Evolutionary conservation across 2,113 vertebrate genomes (phyloP).

Genomic region (Pelusios castaneus): DNA sequence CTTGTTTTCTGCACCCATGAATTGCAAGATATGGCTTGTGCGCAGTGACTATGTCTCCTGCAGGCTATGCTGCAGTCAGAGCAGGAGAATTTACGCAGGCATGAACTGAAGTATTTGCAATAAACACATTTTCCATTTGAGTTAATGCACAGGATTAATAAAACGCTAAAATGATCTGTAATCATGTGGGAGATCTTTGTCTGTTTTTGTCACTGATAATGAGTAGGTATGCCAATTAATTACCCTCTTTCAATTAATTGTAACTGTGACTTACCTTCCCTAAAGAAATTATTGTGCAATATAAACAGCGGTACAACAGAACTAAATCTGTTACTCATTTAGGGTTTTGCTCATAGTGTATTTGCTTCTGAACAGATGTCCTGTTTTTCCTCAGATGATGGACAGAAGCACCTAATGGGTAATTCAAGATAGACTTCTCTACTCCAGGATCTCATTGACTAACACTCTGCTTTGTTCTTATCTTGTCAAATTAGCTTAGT

Average conservation of each 20-base stretch:
- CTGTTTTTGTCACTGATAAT: constrained; percentile 31
- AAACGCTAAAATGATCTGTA: constrained; percentile 25
- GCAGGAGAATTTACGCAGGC: not conserved
- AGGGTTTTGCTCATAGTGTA: constrained; percentile 1
- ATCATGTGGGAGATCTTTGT: not conserved
- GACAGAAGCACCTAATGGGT: not conserved
- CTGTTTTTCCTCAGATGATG: constrained; percentile 28
- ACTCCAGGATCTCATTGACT: constrained; percentile 4
- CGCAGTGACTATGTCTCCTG: not conserved
- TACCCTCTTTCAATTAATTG: constrained; percentile 57
- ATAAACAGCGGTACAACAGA: constrained; percentile 2
- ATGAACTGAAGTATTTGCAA: not conserved
- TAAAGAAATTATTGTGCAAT: constrained; percentile 32
- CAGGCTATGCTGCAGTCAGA: constrained; percentile 32
- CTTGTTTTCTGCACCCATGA: not conserved
- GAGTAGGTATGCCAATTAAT: constrained; percentile 47
- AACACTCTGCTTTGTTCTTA: constrained; percentile 15
- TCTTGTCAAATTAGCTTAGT: constrained; percentile 35
- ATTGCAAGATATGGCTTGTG: not conserved
- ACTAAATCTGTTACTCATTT: constrained; percentile 37
- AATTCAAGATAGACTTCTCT: constrained; percentile 7
- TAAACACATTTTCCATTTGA: constrained; percentile 20
- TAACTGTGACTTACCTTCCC: constrained; percentile 4
- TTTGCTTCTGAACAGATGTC: not conserved
- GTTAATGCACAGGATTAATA: constrained; percentile 25